Evolutionary conservation across 2,113 vertebrate genomes (phyloP).

Genomic region (Dicaeum eximium): DNA sequence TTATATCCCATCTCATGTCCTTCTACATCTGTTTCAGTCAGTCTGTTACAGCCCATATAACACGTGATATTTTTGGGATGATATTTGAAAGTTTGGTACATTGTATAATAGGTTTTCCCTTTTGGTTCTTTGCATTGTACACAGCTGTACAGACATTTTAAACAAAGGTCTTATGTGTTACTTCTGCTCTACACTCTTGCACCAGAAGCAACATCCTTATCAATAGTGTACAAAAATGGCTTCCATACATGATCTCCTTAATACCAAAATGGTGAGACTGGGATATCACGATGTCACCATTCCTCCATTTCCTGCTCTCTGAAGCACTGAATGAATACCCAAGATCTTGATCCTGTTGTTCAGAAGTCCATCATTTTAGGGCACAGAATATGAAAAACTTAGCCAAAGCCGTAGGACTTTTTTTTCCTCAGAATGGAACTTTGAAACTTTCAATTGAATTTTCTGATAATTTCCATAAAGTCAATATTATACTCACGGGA

Average conservation of each 20-base stretch:
- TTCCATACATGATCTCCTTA: not conserved
- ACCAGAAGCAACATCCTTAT: not conserved
- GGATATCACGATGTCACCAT: not conserved
- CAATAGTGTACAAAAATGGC: not conserved
- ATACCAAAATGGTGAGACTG: not conserved
- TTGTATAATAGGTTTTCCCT: not conserved
- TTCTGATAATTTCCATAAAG: not conserved
- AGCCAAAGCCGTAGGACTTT: not conserved
- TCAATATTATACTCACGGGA: not conserved
- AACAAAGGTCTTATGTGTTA: not conserved
- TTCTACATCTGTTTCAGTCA: not conserved
- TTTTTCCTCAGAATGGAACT: not conserved
- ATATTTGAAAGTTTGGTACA: not conserved
- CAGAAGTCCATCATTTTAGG: not conserved
- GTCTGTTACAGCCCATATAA: not conserved
- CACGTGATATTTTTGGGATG: not conserved
- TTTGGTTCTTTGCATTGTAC: not conserved
- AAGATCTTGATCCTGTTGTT: not conserved
- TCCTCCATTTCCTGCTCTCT: not conserved
- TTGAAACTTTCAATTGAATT: not conserved
- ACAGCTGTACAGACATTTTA: not conserved
- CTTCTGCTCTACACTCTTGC: not conserved
- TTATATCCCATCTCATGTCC: not conserved
- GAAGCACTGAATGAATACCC: not conserved
- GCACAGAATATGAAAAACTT: not conserved